Conservation (phyloP, 2,113 vertebrate genomes). For the Platysteira castanea region DNA sequence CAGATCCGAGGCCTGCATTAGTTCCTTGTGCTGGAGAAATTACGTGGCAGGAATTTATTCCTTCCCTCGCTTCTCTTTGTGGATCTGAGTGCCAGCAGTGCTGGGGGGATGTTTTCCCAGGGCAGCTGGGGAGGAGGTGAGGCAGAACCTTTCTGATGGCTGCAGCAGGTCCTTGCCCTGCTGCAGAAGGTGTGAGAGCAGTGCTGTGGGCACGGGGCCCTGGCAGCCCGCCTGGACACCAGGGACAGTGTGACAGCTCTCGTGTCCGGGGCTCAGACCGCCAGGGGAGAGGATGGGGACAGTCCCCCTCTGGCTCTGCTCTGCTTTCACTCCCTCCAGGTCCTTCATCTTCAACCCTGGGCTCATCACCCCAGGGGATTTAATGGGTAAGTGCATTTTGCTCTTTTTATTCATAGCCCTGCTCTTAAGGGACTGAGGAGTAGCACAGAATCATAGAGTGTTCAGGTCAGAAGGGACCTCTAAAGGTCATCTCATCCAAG, state of each 20-base stretch:
- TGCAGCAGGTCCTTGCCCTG: not conserved
- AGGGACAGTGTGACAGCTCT: not conserved
- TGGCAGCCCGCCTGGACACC: not conserved
- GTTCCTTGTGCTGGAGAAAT: not conserved
- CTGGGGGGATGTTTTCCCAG: not conserved
- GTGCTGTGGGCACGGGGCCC: not conserved
- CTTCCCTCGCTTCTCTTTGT: fast-evolving
- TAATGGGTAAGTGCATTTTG: not conserved
- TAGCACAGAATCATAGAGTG: not conserved
- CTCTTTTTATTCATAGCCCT: not conserved
- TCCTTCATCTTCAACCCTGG: not conserved
- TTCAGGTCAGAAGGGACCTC: not conserved
- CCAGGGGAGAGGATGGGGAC: not conserved
- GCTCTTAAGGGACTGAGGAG: not conserved
- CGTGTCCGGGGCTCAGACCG: not conserved
- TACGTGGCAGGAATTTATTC: not conserved
- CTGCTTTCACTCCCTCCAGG: not conserved
- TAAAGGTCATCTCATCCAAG: not conserved
- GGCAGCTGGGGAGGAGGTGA: not conserved
- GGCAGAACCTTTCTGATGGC: not conserved
- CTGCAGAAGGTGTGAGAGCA: not conserved
- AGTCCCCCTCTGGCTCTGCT: not conserved
- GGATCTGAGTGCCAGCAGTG: fast-evolving
- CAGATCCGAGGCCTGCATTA: not conserved
- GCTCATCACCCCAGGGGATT: not conserved